These are phyloP conservation scores for Hyles euphorbiae DNA, from an alignment of 1,140 invertebrate genomes.

Conservation along the genomic window DNA sequence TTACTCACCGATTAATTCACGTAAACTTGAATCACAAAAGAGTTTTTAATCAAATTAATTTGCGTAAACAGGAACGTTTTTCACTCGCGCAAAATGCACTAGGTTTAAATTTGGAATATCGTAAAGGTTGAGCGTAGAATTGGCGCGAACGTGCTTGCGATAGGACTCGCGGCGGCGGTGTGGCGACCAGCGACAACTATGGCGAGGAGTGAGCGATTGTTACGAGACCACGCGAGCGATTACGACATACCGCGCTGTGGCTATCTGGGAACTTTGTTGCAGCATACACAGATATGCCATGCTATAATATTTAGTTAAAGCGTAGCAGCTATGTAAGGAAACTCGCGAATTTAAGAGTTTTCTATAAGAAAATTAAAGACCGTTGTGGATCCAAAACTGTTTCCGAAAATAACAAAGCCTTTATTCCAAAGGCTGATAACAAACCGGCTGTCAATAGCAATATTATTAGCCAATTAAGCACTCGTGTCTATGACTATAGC, in stretches of 20 bases:
- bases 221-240: slow-evolving; percentile 4
- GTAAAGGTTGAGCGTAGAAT: slow-evolving; percentile 5
- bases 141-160: slow-evolving; percentile 21
- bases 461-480: no score
- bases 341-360: no score
- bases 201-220: background rate
- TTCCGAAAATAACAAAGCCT: no score
- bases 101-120: no score
- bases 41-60: slow-evolving; percentile 1
- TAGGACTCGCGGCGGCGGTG: slow-evolving; percentile 11
- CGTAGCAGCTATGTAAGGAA: background rate
- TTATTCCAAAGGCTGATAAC: no score
- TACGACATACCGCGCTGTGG: slow-evolving; percentile 5
- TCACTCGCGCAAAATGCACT: slow-evolving; percentile 14
- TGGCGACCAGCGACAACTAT: slow-evolving; percentile 10
- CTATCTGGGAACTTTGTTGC: no score
- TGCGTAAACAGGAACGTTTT: slow-evolving; percentile 1
- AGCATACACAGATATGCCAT: background rate
- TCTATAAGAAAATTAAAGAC: no score
- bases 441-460: no score
- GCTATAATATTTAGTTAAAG: slow-evolving; percentile 1
- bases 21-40: background rate
- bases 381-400: no score
- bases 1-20: slow-evolving; percentile 3
- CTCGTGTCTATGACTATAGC: no score